These are phyloP conservation scores for Pollenia labialis DNA, from an alignment of 2,888 invertebrate species.

Conservation along the genomic window DNA sequence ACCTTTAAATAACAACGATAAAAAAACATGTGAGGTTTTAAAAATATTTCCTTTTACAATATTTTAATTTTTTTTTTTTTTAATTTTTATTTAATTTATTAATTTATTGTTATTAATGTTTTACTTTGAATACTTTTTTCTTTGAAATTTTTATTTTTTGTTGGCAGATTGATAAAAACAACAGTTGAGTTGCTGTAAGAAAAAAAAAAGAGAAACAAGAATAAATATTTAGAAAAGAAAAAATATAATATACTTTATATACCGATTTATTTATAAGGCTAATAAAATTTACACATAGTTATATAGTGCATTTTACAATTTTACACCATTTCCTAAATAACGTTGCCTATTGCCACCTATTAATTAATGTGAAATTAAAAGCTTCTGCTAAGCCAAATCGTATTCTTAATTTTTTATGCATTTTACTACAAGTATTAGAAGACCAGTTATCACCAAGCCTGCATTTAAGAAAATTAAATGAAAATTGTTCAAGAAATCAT, in stretches of 20 bases:
- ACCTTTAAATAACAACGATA: not conserved
- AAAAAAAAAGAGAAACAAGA: constrained; percentile 19
- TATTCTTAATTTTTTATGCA: too few species aligned
- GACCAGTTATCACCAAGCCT: too few species aligned
- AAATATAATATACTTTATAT: not conserved
- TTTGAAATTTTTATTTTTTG: constrained; percentile 30
- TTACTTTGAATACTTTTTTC: not conserved
- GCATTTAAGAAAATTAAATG: too few species aligned
- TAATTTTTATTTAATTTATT: constrained; percentile 12
- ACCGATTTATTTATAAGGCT: not conserved
- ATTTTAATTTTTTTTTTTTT: constrained; percentile 17
- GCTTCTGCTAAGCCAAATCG: too few species aligned
- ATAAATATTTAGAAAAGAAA: constrained; percentile 8
- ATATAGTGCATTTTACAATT: not conserved
- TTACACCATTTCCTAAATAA: constrained; percentile 16
- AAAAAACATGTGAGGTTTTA: constrained; percentile 3
- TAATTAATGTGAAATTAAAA: not conserved
- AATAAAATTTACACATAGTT: not conserved
- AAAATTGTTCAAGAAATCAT: too few species aligned
- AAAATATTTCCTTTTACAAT: constrained; percentile 10
- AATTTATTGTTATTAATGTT: not conserved
- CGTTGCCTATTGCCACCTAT: not conserved
- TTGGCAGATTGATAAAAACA: constrained; percentile 13
- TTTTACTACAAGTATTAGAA: too few species aligned
- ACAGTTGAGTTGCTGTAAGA: constrained; percentile 43